Percentiles rank a stretch among this genome's conserved stretches.
These are phyloP conservation scores for Coleophora deauratella DNA, from an alignment of 2,888 invertebrate genomes.

Conservation along the genomic window DNA sequence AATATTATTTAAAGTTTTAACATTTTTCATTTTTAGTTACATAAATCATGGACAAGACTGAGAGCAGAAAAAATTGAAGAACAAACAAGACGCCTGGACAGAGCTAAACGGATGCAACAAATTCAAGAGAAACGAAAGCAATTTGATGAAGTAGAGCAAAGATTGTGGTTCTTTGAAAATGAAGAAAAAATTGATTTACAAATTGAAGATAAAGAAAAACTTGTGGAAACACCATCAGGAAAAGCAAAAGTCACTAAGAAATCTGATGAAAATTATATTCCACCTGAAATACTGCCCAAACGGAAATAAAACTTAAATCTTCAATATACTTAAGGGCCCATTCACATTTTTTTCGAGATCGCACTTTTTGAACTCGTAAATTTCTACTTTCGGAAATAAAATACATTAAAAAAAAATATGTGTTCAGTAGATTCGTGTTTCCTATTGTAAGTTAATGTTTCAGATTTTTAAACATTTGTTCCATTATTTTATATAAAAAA, in stretches of 20 bases:
- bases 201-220: slow-evolving; percentile 76
- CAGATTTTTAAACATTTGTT: no score
- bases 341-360: no score
- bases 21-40: slow-evolving; percentile 51
- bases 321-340: no score
- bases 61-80: slow-evolving; percentile 74
- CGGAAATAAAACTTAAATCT: slow-evolving; percentile 28
- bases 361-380: no score
- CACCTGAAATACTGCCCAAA: slow-evolving; percentile 77
- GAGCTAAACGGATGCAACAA: slow-evolving; percentile 63
- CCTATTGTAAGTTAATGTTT: no score
- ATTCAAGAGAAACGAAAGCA: slow-evolving; percentile 70
- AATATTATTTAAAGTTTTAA: no score
- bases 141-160: slow-evolving; percentile 74
- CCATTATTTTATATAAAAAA: no score
- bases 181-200: slow-evolving; percentile 82
- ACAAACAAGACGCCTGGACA: slow-evolving; percentile 73
- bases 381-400: no score
- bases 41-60: slow-evolving; percentile 72
- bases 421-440: no score
- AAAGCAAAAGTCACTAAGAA: slow-evolving; percentile 63
- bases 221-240: slow-evolving; percentile 30
- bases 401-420: no score
- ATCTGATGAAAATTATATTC: slow-evolving; percentile 78
- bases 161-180: slow-evolving; percentile 87